A percentile compares a stretch with the other conserved stretches of the same genome.
phyloP scores from a whole-genome alignment of 2,888 invertebrate genomes.

The Cantharis nigra region DNA sequence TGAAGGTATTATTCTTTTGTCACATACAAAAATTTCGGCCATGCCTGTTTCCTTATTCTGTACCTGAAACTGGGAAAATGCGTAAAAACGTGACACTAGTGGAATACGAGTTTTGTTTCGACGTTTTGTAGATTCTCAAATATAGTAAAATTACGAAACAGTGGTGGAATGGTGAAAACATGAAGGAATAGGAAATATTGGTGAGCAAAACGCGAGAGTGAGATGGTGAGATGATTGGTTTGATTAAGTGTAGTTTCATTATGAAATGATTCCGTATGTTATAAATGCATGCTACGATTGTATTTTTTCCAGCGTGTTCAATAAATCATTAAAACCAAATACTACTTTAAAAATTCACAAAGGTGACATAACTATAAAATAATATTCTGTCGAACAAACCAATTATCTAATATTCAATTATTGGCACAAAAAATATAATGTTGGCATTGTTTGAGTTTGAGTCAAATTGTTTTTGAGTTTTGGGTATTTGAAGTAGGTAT shows the following conservation, averaged over 20 bases:
- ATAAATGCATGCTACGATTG: too few relatives aligned
- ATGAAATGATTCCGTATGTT: background rate
- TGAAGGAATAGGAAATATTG: background rate
- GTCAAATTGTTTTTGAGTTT: background rate
- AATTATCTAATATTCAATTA: background rate
- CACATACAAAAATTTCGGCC: too few relatives aligned
- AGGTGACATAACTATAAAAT: background rate
- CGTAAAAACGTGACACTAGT: too few relatives aligned
- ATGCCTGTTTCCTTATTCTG: too few relatives aligned
- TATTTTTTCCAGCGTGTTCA: background rate
- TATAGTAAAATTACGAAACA: background rate
- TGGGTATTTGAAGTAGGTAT: background rate
- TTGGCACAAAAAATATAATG: background rate
- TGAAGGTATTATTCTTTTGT: too few relatives aligned
- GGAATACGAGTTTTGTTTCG: too few relatives aligned
- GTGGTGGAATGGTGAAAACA: too few relatives aligned
- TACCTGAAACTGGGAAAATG: too few relatives aligned
- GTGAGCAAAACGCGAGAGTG: background rate
- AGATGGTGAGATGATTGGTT: background rate
- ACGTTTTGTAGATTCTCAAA: too few relatives aligned
- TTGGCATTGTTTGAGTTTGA: too few relatives aligned
- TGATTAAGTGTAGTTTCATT: background rate
- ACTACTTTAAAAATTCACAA: background rate
- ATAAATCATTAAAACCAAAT: background rate
- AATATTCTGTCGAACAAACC: background rate